Conservation (phyloP, 2,888 invertebrate species). For the Leucania comma region DNA sequence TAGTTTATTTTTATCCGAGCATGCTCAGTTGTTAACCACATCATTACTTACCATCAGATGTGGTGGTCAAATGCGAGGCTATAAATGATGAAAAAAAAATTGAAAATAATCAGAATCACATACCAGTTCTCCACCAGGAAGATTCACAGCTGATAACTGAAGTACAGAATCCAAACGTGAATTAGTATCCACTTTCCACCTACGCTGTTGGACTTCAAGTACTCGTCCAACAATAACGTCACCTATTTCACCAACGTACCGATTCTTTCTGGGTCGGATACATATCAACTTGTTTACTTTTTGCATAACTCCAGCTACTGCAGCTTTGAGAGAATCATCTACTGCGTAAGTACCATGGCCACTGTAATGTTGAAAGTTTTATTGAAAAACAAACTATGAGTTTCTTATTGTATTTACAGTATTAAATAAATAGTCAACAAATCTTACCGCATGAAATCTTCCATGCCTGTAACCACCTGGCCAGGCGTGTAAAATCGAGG, state of each 20-base stretch:
- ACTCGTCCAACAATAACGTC: slow-evolving; percentile 99
- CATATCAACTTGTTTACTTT: slow-evolving; percentile 98
- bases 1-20: no score
- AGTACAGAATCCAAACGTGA: slow-evolving; percentile 96
- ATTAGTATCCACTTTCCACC: slow-evolving; percentile 99
- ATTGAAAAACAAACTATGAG: slow-evolving; percentile 5
- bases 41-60: no score
- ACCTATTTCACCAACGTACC: slow-evolving; percentile 98
- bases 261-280: slow-evolving; percentile 96
- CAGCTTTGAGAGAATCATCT: slow-evolving; percentile 95
- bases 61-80: no score
- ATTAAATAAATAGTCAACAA: not conserved
- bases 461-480: slow-evolving; percentile 95
- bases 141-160: slow-evolving; percentile 97
- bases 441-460: slow-evolving; percentile 95
- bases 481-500: slow-evolving; percentile 96
- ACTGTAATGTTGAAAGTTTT: slow-evolving; percentile 86
- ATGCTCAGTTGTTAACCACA: no score
- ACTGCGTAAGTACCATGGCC: slow-evolving; percentile 99
- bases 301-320: slow-evolving; percentile 98
- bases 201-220: slow-evolving; percentile 97
- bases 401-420: not conserved
- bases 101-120: slow-evolving; percentile 51
- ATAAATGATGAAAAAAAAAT: no score
- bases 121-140: slow-evolving; percentile 99